phyloP scores from a whole-genome alignment of 2,888 invertebrate species.

The Strigamia transsilvanica region DNA sequence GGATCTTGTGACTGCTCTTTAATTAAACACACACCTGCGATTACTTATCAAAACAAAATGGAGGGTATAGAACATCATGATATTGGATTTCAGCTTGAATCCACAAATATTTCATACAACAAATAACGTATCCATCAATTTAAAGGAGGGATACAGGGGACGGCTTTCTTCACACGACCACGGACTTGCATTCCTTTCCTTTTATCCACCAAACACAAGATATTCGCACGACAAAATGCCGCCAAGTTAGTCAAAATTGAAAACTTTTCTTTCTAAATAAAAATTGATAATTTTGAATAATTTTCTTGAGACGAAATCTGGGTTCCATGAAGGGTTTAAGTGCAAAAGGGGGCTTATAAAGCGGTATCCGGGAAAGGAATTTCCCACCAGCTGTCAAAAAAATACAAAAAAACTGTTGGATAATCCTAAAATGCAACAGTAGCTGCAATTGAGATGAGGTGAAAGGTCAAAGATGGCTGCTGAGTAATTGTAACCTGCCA shows the following conservation, averaged over 20 bases:
- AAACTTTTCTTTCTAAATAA: too few species aligned
- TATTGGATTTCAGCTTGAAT: not conserved
- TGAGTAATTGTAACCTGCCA: constrained; percentile 31
- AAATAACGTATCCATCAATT: not conserved
- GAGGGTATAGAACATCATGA: not conserved
- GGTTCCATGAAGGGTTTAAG: not conserved
- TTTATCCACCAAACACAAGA: too few species aligned
- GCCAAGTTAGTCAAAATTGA: too few species aligned
- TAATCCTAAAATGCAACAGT: constrained; percentile 1
- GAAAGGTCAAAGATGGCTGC: not conserved
- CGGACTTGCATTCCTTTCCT: too few species aligned
- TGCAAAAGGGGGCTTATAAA: not conserved
- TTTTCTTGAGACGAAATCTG: not conserved
- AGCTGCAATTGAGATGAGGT: constrained; percentile 8
- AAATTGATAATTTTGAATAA: too few species aligned
- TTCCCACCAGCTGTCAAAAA: constrained; percentile 31
- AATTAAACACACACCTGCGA: constrained; percentile 17
- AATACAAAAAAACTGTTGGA: not conserved
- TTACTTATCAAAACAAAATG: constrained; percentile 35
- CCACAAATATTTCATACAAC: not conserved
- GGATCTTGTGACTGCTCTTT: constrained; percentile 38
- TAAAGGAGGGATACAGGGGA: too few species aligned
- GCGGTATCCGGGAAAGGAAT: not conserved
- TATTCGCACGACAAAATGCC: too few species aligned
- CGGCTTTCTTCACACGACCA: too few species aligned